Percentiles rank a stretch among this genome's conserved stretches.
Evolutionary conservation across 2,797 vertebrate genomes (phyloP).

Genomic region (Peromyscus aztecus): DNA sequence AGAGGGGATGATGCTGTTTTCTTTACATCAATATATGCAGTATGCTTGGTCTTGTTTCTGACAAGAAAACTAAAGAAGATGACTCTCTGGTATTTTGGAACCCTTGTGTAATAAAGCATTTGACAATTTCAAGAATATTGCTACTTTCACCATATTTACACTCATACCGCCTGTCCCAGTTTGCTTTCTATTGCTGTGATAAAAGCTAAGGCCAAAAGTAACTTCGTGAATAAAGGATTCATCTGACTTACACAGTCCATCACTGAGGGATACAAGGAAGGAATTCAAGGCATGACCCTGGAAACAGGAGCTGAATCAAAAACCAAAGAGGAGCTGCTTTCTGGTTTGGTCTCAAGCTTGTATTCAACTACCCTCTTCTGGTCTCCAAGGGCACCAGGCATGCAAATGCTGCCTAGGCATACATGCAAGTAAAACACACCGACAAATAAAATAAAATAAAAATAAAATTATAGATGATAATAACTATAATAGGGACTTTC

Average conservation of each 20-base stretch:
- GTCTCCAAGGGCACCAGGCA: neutral
- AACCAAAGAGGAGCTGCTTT: neutral
- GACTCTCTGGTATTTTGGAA: neutral
- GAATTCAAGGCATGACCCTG: neutral
- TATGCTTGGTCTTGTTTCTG: neutral
- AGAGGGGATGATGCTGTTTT: rapidly evolving
- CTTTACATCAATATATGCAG: neutral
- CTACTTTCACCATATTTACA: neutral
- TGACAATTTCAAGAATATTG: neutral
- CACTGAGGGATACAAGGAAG: neutral
- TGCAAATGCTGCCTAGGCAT: neutral
- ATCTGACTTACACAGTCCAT: neutral
- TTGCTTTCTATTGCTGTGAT: neutral
- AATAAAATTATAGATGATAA: neutral
- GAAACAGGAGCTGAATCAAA: neutral
- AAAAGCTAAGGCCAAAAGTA: neutral
- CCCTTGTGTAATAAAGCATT: neutral
- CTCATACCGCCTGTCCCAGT: neutral
- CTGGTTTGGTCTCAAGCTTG: neutral
- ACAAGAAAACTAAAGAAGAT: neutral
- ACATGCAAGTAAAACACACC: neutral
- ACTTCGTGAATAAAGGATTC: neutral
- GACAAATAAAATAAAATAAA: neutral
- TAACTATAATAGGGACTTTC: neutral
- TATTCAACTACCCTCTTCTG: neutral